phyloP scores from a whole-genome alignment of 2,113 vertebrate genomes.

The Myxocyprinus asiaticus region DNA sequence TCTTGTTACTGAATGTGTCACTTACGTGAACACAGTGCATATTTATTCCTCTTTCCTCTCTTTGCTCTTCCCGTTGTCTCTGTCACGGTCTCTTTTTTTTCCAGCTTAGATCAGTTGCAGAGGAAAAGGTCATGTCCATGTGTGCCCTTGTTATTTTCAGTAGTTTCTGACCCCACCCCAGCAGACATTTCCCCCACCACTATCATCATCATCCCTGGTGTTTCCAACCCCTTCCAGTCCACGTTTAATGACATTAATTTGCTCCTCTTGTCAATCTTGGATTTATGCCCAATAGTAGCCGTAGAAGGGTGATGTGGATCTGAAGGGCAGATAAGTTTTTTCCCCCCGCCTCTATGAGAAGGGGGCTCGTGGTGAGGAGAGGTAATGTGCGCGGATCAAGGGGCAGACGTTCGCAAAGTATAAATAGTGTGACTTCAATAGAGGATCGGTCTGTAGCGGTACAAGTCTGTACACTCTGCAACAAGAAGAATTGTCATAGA shows the following conservation, averaged over 20 bases:
- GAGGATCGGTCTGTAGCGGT: slow-evolving; percentile 71
- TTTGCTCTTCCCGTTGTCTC: slow-evolving; percentile 35
- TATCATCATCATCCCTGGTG: slow-evolving; percentile 61
- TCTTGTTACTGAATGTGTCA: neutral
- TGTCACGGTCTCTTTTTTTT: slow-evolving; percentile 56
- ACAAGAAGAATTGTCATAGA: slow-evolving; percentile 84
- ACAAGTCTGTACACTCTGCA: slow-evolving; percentile 86
- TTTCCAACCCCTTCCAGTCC: slow-evolving; percentile 80
- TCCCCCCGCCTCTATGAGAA: slow-evolving; percentile 60
- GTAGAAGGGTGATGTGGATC: slow-evolving; percentile 64
- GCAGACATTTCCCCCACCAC: slow-evolving; percentile 66
- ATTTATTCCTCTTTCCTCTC: slow-evolving; percentile 1
- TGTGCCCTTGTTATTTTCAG: slow-evolving; percentile 70
- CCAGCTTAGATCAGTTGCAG: slow-evolving; percentile 65
- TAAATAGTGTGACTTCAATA: slow-evolving; percentile 97
- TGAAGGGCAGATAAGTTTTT: slow-evolving; percentile 64
- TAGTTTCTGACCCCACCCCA: slow-evolving; percentile 80
- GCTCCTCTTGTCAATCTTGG: slow-evolving; percentile 87
- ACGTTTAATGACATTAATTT: slow-evolving; percentile 95
- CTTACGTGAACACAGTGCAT: slow-evolving; percentile 1
- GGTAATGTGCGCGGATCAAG: slow-evolving; percentile 92
- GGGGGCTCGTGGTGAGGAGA: slow-evolving; percentile 85
- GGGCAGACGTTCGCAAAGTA: slow-evolving; percentile 91
- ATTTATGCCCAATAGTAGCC: slow-evolving; percentile 84
- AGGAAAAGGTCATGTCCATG: slow-evolving; percentile 65